These are phyloP conservation scores for Pachliopta kotzebuea DNA, from an alignment of 2,888 invertebrate genomes.

Conservation along the genomic window DNA sequence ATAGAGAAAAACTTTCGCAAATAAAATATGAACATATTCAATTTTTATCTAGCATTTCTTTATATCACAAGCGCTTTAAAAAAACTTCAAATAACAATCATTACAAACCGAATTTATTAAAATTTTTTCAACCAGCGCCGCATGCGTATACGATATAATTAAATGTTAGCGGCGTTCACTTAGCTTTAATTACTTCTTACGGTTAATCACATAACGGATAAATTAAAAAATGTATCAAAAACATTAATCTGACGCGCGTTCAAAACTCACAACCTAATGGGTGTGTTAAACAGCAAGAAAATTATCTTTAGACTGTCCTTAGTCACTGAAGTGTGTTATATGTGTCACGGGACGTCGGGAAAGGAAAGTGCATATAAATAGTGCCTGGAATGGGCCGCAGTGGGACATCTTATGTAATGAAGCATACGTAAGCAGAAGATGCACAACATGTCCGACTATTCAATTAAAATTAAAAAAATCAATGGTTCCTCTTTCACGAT, in stretches of 20 bases:
- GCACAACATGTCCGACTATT: conserved; percentile 43
- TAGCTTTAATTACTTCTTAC: conserved; percentile 28
- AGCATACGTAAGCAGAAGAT: conserved; percentile 69
- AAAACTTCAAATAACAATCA: background rate
- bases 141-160: background rate
- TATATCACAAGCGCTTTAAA: background rate
- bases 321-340: conserved; percentile 62
- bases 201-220: conserved; percentile 32
- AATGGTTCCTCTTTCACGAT: too few relatives aligned
- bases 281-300: conserved; percentile 39
- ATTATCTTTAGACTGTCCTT: conserved; percentile 60
- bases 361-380: conserved; percentile 73
- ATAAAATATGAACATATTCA: background rate
- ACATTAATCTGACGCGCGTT: conserved; percentile 38
- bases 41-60: background rate
- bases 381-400: conserved; percentile 52
- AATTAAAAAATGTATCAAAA: conserved; percentile 34
- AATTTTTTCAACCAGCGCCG: background rate
- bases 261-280: conserved; percentile 35
- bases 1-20: too few relatives aligned
- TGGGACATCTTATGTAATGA: conserved; percentile 66
- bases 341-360: conserved; percentile 63
- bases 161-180: conserved; percentile 16
- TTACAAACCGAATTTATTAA: background rate
- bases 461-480: background rate